Evolutionary conservation across 2,113 vertebrate genomes (phyloP), one percentile per base, ranked within the genome.

Genomic region (Gallinago undulata): DNA sequence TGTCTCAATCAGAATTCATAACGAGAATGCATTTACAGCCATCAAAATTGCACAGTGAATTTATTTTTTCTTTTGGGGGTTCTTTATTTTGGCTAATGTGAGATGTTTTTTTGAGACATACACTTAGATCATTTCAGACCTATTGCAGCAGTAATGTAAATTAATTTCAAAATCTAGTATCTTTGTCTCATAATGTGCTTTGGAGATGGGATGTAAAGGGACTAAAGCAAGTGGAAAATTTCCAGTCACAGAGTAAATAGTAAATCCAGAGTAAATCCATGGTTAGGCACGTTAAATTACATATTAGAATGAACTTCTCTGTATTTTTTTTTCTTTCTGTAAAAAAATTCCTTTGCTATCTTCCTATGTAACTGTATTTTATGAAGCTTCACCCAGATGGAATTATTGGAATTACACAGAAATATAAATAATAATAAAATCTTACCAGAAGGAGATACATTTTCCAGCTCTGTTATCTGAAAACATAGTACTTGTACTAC

Each of bases 41-140:
- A 81, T 82, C 74, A 27, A 17, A 95, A 79, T 89, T 48, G 56
- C 53, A 60, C 37, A 28, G 84, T 11, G 4, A 80, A 50, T 83
- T 60, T 77, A 5, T 4, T 81, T 59, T 97, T 95, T 94, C 43
- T 83, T 96, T 95, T 90, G 51, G 43, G 37, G 10, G 31, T 73
- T 75, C 82, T 95, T 92, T 93, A n/a, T 74, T 97, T 94, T 94
- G 84, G 45, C n/a, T 95, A 63, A 68, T 77, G 33, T 76, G 84
- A 77, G 76, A 45, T 88, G 11, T 48, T 96, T 96, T 96, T 96
- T 79, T 81, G 78, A 87, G 70, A 56, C 94, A 69, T 15, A 56
- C 16, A 51, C 45, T 31, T 74, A n/a, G 55, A 83, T 35, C 16
- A 74, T 41, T 95, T 80, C 19, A 84, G 50, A 68, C 43, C 45